Evolutionary conservation across 2,113 vertebrate genomes (phyloP).

Genomic region (Quiscalus mexicanus): DNA sequence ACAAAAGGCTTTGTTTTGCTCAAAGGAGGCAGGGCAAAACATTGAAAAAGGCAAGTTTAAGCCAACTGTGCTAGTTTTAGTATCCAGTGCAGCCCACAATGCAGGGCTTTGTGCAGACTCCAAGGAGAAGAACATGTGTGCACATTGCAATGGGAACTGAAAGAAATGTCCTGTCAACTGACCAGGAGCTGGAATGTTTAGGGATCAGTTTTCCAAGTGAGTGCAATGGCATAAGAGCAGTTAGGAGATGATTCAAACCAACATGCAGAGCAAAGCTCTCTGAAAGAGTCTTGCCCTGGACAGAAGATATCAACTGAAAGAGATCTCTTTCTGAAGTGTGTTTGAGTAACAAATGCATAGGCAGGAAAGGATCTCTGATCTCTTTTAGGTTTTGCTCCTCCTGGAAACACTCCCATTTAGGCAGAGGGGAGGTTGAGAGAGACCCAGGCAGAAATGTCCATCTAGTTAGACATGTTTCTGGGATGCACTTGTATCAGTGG

Average conservation of each 20-base stretch:
- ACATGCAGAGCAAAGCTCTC: not conserved
- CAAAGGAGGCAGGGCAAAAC: not conserved
- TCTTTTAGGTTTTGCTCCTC: not conserved
- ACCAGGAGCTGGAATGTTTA: not conserved
- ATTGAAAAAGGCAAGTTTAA: conserved; percentile 7
- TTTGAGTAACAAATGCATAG: not conserved
- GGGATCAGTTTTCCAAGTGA: not conserved
- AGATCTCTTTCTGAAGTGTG: not conserved
- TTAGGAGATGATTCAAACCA: not conserved
- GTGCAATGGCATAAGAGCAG: not conserved
- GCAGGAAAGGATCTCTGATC: not conserved
- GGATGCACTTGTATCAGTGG: not conserved
- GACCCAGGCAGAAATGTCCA: not conserved
- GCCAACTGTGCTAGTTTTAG: conserved; percentile 3
- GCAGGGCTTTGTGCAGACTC: conserved; percentile 9
- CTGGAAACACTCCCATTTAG: not conserved
- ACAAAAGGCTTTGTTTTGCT: conserved; percentile 42
- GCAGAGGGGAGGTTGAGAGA: not conserved
- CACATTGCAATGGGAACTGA: not conserved
- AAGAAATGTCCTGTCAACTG: not conserved
- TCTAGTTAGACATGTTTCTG: not conserved
- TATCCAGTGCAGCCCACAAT: not conserved
- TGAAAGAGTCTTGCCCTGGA: not conserved
- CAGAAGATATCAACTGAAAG: not conserved
- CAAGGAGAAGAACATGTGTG: not conserved